Percentiles rank a stretch among this genome's conserved stretches.
Conservation (phyloP, 2,113 vertebrate species). For the Perccottus glenii region DNA sequence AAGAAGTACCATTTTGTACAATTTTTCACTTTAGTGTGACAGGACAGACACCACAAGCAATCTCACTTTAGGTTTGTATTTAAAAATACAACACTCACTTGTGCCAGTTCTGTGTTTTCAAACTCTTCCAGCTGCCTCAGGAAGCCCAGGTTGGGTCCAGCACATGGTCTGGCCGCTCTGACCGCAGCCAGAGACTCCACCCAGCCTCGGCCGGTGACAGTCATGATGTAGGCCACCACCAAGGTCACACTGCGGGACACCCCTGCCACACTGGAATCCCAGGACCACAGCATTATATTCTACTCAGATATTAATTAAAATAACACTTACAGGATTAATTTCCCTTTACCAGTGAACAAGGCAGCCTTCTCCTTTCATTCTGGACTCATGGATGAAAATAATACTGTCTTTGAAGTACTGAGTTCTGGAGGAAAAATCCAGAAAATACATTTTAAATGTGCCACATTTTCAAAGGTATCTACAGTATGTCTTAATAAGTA, state of each 20-base stretch:
- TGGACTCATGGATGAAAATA: conserved; percentile 89
- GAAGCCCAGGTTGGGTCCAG: conserved; percentile 93
- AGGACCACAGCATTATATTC: background rate
- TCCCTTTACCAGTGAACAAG: conserved; percentile 89
- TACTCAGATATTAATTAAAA: background rate
- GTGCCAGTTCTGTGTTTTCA: conserved; percentile 72
- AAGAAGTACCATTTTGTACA: too few species aligned
- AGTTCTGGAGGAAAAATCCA: conserved; percentile 67
- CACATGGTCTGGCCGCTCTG: conserved; percentile 85
- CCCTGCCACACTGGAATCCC: conserved; percentile 86
- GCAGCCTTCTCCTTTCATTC: conserved; percentile 86
- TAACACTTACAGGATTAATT: background rate
- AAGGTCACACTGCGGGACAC: conserved; percentile 93
- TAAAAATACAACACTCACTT: conserved; percentile 43
- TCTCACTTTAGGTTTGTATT: background rate
- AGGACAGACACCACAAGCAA: background rate
- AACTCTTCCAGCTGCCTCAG: conserved; percentile 93
- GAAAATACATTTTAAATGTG: background rate
- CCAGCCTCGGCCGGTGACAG: conserved; percentile 90
- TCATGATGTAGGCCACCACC: conserved; percentile 96
- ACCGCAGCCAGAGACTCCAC: conserved; percentile 88
- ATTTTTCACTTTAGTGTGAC: too few species aligned
- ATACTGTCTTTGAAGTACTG: conserved; percentile 93
- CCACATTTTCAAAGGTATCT: too few species aligned
- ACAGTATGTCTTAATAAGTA: too few species aligned